Base-by-base conservation (phyloP, 1,140 invertebrate species). In the Stegodyphus dumicola region DNA sequence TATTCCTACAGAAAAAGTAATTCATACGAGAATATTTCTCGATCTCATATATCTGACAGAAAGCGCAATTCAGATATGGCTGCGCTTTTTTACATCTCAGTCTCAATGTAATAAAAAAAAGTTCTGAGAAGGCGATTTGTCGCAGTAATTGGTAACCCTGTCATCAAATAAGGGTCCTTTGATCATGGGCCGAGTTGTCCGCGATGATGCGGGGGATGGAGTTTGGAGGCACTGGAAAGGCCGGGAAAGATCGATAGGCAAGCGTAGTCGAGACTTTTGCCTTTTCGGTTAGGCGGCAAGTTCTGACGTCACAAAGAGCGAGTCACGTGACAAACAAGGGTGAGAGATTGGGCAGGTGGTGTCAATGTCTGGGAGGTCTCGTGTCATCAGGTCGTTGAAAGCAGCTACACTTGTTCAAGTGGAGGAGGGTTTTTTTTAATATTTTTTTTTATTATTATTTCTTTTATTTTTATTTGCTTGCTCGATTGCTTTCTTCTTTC, bases 361-460 rank as follows among this genome's bases (percentile, higher is more conserved):
- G 77, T 80, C 77, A 80, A 71, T 80, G 67, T 80, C 77, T 70
- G n/a, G 15, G 67, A 80, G 77, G 77, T 80, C 77, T 80, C 77
- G 67, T 80, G 77, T 80, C 77, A 80, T 80, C 77, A 71, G 77
- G 77, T 80, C 77, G 56, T 80, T 80, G 67, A 71, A 80, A 80
- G 77, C 66, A 70, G 67, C 77, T 80, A 80, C 77, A 80, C 77
- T 80, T 60, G 77, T 67, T 80, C 67, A 71, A 80, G 67, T 71
- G 77, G 67, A 54, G 18, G 48, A 64, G n/a, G 7, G 54, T 17
- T n/a, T 71, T 80, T 80, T 53, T 53, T 11, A 15, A 9, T 60
- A 9, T 15, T 2, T 9, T 60, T 60, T 60, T 60, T 60, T 60
- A 13, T 60, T 15, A 60, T 5, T 60, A 1, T 33, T 33, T 33